A percentile compares a stretch with the other conserved stretches of the same genome.
These are phyloP conservation scores for Alectura lathami DNA, from an alignment of 2,113 vertebrate genomes.

Conservation along the genomic window DNA sequence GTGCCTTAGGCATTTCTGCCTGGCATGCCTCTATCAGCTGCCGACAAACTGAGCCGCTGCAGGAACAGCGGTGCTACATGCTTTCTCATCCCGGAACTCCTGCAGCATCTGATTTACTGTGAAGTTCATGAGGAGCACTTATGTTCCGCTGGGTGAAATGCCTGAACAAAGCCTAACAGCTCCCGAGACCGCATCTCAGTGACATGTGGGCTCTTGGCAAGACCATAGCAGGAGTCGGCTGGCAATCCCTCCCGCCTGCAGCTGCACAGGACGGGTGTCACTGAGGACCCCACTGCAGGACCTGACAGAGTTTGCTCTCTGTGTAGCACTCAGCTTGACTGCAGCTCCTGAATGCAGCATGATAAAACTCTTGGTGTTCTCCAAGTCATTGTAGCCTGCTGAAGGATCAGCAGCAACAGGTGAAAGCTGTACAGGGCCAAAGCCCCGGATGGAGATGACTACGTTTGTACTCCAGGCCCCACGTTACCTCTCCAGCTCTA, in stretches of 20 bases:
- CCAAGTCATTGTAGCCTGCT: neutral
- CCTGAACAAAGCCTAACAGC: neutral
- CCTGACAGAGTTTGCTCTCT: neutral
- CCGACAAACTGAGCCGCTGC: neutral
- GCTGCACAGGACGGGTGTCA: neutral
- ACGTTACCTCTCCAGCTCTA: neutral
- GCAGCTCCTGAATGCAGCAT: neutral
- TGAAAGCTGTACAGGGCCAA: neutral
- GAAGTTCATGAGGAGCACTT: neutral
- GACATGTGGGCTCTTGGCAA: neutral
- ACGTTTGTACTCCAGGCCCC: neutral
- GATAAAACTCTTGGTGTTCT: neutral
- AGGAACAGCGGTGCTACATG: rapidly evolving
- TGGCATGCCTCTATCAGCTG: neutral
- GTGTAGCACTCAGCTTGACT: neutral
- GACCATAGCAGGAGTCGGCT: neutral
- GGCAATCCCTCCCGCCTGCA: neutral
- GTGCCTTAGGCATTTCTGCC: neutral
- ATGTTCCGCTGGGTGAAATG: neutral
- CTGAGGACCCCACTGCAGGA: neutral
- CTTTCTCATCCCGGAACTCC: neutral
- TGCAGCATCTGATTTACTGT: neutral
- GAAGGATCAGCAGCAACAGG: neutral
- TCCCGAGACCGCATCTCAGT: neutral
- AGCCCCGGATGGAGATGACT: neutral